Conservation (phyloP, 2,113 vertebrate genomes). For the Pao palembangensis region DNA sequence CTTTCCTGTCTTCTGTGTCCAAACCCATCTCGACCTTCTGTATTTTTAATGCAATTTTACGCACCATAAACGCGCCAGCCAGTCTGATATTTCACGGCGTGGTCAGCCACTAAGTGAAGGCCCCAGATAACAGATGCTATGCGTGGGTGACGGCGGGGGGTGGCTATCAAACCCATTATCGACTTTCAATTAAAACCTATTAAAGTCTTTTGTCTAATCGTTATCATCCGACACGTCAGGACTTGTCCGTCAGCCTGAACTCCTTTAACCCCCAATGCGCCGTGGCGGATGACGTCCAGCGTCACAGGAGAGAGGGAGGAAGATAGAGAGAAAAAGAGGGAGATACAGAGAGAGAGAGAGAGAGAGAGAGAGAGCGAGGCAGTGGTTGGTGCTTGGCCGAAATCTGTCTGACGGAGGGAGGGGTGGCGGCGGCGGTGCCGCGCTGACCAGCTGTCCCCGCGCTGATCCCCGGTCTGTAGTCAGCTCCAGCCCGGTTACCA, state of each 20-base stretch:
- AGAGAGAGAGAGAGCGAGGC: constrained; percentile 5
- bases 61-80: constrained; percentile 61
- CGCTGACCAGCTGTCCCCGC: constrained; percentile 90
- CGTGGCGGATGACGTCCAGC: constrained; percentile 54
- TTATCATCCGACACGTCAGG: constrained; percentile 75
- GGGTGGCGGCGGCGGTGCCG: constrained; percentile 61
- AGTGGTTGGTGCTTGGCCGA: constrained; percentile 16
- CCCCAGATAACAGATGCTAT: constrained; percentile 72
- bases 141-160: constrained; percentile 65
- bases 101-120: constrained; percentile 49
- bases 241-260: constrained; percentile 69
- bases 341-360: not conserved
- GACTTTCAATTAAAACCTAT: constrained; percentile 83
- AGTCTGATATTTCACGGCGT: constrained; percentile 60
- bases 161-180: constrained; percentile 72
- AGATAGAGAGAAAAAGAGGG: constrained; percentile 2
- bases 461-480: constrained; percentile 72
- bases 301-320: constrained; percentile 16
- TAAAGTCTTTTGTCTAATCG: constrained; percentile 81
- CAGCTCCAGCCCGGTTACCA: constrained; percentile 83
- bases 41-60: constrained; percentile 68
- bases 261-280: constrained; percentile 67
- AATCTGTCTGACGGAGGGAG: constrained; percentile 20
- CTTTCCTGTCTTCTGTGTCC: constrained; percentile 22
- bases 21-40: constrained; percentile 31